Evolutionary conservation across 2,113 vertebrate genomes (phyloP).

Genomic region (Phainopepla nitens): DNA sequence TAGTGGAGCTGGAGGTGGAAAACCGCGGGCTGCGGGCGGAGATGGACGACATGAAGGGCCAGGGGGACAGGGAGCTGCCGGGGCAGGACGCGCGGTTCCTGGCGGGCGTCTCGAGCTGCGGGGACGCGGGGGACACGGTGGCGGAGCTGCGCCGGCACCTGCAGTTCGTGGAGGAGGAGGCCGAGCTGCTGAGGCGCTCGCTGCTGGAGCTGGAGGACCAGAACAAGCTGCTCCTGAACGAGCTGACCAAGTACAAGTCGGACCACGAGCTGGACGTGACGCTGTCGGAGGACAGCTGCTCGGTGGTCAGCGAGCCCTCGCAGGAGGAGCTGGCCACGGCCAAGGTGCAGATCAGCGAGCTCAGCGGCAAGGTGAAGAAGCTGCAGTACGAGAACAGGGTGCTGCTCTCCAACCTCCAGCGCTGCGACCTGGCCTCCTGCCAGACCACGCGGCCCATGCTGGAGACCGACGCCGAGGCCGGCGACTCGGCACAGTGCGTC

Average conservation of each 20-base stretch:
- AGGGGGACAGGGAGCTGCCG: constrained; percentile 66
- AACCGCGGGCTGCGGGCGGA: constrained; percentile 93
- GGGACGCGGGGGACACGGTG: constrained; percentile 84
- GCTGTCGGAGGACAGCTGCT: constrained; percentile 81
- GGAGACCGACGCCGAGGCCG: constrained; percentile 89
- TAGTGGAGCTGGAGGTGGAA: constrained; percentile 97
- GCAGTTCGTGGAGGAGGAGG: constrained; percentile 98
- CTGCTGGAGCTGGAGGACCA: constrained; percentile 96
- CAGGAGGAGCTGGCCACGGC: constrained; percentile 88
- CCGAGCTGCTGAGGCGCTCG: constrained; percentile 90
- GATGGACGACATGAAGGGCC: constrained; percentile 92
- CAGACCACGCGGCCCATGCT: constrained; percentile 80
- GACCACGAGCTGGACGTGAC: constrained; percentile 80
- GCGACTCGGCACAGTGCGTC: constrained; percentile 89
- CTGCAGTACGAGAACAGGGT: constrained; percentile 98
- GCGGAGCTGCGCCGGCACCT: constrained; percentile 91
- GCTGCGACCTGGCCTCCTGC: constrained; percentile 91
- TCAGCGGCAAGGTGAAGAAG: constrained; percentile 95
- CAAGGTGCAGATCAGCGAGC: constrained; percentile 90
- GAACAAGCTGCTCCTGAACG: constrained; percentile 93
- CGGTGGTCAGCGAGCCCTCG: constrained; percentile 83
- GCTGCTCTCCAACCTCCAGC: constrained; percentile 94
- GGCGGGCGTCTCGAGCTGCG: constrained; percentile 53
- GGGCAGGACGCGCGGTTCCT: constrained; percentile 71
- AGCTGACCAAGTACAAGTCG: constrained; percentile 91